Evolutionary conservation across 23 tunicate species (phyloP).

Genomic region (Botrylloides violaceus): DNA sequence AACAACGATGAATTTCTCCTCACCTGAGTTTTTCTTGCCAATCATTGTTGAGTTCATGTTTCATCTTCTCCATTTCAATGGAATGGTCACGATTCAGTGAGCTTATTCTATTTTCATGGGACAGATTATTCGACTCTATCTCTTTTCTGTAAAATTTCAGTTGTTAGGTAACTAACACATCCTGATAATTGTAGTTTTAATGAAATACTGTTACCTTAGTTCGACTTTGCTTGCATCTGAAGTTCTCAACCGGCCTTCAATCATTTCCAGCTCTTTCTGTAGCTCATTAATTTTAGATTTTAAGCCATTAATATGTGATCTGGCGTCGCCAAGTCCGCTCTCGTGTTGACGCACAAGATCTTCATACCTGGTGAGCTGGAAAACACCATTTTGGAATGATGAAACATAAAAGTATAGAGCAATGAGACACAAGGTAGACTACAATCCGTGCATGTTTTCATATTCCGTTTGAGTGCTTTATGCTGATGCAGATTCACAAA

Average conservation of each 20-base stretch:
- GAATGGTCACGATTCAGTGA: constrained; percentile 41
- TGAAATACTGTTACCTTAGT: constrained; percentile 12
- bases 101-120: background rate
- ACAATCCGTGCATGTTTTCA: no score
- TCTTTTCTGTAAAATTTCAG: constrained; percentile 20
- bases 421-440: no score
- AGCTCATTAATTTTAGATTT: constrained; percentile 64
- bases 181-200: no score
- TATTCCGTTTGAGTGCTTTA: no score
- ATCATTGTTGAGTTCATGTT: constrained; percentile 30
- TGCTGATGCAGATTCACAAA: no score
- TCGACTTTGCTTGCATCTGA: constrained; percentile 29
- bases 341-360: constrained; percentile 37
- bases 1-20: no score
- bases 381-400: no score
- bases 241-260: constrained; percentile 30
- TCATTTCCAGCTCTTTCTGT: constrained; percentile 35
- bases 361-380: constrained; percentile 28
- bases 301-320: constrained; percentile 28
- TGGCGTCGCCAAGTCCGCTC: constrained; percentile 67
- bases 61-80: constrained; percentile 39
- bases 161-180: no score
- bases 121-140: background rate
- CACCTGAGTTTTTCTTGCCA: constrained; percentile 61
- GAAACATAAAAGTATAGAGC: no score